A percentile compares a stretch with the other conserved stretches of the same genome.
Conservation (phyloP, 92 coral and sea anemone species). For the Phenganax stokvisi region DNA sequence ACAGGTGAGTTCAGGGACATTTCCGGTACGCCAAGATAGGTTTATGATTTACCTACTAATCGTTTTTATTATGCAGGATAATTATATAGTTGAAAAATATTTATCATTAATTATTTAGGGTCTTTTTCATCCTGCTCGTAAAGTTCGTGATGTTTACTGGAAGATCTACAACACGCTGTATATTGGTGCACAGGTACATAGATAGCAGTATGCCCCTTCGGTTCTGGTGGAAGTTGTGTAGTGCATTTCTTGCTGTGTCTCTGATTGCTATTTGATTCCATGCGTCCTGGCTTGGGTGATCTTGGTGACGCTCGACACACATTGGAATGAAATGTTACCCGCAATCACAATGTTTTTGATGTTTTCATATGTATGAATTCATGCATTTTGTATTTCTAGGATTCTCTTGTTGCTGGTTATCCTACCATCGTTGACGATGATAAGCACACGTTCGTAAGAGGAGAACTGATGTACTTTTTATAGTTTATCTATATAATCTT, state of each 20-base stretch:
- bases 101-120: conserved; percentile 52
- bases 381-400: conserved; percentile 51
- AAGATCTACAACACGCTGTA: conserved; percentile 94
- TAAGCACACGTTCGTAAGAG: conserved; percentile 68
- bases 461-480: conserved; percentile 74
- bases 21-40: no score
- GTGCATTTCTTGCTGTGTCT: no score
- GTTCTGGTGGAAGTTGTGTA: no score
- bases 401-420: conserved; percentile 87
- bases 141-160: conserved; percentile 99
- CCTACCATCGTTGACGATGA: conserved; percentile 82
- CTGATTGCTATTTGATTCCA: no score
- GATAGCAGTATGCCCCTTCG: background rate
- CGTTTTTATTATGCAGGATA: no score
- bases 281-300: no score
- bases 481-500: background rate
- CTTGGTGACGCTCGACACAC: no score
- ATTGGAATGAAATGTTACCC: no score
- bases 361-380: background rate
- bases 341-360: background rate
- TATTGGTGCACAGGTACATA: conserved; percentile 92
- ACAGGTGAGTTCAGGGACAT: conserved; percentile 58
- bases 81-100: background rate
- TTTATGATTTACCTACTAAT: no score
- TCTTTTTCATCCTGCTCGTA: conserved; percentile 96